These are phyloP conservation scores for Cyprinodon variegatus DNA, from an alignment of 2,113 vertebrate species.

Conservation along the genomic window DNA sequence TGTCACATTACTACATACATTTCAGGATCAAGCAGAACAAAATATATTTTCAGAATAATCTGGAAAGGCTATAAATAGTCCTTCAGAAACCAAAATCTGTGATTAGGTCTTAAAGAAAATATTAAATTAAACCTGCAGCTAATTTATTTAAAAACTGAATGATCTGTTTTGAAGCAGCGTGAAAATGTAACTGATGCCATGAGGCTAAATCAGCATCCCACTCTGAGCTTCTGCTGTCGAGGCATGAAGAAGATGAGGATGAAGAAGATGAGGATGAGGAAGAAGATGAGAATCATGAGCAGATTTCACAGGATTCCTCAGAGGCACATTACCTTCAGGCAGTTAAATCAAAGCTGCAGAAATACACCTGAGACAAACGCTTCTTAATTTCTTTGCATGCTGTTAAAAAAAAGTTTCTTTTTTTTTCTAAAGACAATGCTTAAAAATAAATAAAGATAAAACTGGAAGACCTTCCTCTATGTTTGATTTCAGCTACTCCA, in stretches of 20 bases:
- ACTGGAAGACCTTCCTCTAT: conserved; percentile 49
- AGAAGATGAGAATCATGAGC: neutral
- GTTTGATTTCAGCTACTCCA: conserved; percentile 33
- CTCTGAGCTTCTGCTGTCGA: neutral
- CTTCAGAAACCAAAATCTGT: neutral
- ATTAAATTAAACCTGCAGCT: too few species aligned
- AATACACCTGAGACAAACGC: conserved; percentile 56
- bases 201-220: too few species aligned
- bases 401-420: conserved; percentile 15
- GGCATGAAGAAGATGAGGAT: neutral
- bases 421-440: conserved; percentile 23
- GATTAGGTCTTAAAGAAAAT: too few species aligned
- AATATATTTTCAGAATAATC: neutral
- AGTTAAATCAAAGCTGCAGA: neutral
- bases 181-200: too few species aligned
- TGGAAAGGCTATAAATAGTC: neutral
- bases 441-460: conserved; percentile 54
- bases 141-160: neutral
- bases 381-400: conserved; percentile 49
- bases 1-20: neutral
- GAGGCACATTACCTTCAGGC: neutral
- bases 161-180: neutral
- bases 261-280: neutral
- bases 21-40: too few species aligned
- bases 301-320: neutral